phyloP scores from a whole-genome alignment of 1,140 invertebrate genomes.

The Drosophila baimaii region DNA sequence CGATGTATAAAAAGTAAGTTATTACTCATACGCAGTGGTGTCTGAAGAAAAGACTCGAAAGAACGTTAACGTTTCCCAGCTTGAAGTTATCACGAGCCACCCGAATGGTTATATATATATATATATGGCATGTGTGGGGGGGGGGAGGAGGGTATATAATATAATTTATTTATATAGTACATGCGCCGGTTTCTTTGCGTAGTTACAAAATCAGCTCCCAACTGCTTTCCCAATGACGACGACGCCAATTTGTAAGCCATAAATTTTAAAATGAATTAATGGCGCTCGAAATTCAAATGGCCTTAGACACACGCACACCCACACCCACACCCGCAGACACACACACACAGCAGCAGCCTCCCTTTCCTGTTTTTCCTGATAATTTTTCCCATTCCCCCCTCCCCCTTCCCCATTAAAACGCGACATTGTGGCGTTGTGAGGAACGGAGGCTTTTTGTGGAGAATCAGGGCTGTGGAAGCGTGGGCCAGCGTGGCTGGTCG shows the following conservation, averaged over 20 bases:
- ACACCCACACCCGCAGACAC: neutral
- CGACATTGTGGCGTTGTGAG: slow-evolving; percentile 35
- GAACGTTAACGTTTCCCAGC: neutral
- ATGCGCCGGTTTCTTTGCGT: slow-evolving; percentile 3
- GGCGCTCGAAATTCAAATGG: slow-evolving; percentile 72
- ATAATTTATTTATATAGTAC: slow-evolving; percentile 18
- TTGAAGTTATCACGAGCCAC: slow-evolving; percentile 2
- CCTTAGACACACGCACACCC: slow-evolving; percentile 48
- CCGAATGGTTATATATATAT: neutral
- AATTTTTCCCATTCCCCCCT: neutral
- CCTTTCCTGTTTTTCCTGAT: slow-evolving; percentile 1
- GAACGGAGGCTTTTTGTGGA: neutral
- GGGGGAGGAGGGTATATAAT: neutral
- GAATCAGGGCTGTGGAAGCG: neutral
- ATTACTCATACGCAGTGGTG: slow-evolving; percentile 20
- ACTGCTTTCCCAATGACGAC: slow-evolving; percentile 36
- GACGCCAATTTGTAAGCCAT: slow-evolving; percentile 69
- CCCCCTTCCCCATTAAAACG: slow-evolving; percentile 10
- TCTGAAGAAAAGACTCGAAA: too few relatives aligned
- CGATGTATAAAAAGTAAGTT: slow-evolving; percentile 1
- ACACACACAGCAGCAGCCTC: slow-evolving; percentile 8
- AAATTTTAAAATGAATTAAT: slow-evolving; percentile 80
- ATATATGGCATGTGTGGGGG: neutral
- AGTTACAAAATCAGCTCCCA: slow-evolving; percentile 35
- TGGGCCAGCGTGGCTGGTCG: slow-evolving; percentile 16